phyloP scores from a whole-genome alignment of 2,113 vertebrate species.

The Symphodus melops region DNA sequence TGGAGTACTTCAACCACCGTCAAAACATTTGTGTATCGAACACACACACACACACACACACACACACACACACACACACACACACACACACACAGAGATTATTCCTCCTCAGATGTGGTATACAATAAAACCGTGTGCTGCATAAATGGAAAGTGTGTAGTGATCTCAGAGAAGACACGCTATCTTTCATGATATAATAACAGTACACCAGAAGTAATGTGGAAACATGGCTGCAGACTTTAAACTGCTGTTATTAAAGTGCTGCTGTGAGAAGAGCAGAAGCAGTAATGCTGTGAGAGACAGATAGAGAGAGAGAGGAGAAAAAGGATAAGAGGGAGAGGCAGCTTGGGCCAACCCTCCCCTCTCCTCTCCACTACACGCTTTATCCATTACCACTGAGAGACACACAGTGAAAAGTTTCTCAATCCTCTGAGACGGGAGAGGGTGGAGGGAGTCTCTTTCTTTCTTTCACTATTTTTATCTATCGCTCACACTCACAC shows the following conservation, averaged over 20 bases:
- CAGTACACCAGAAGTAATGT: conserved; percentile 6
- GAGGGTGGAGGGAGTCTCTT: conserved; percentile 35
- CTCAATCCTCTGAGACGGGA: conserved; percentile 60
- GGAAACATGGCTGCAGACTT: conserved; percentile 18
- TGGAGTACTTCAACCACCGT: not conserved
- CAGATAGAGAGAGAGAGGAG: not conserved
- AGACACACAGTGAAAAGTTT: conserved; percentile 65
- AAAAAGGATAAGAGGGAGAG: conserved; percentile 28
- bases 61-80: not conserved
- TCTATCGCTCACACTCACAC: conserved; percentile 19
- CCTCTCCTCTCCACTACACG: conserved; percentile 55
- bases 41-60: not conserved
- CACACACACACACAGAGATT: not conserved
- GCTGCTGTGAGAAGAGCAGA: conserved; percentile 12
- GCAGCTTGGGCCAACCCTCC: conserved; percentile 32
- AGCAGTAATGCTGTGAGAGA: conserved; percentile 16
- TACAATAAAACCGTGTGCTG: conserved; percentile 12
- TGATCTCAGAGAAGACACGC: conserved; percentile 1
- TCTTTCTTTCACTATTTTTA: conserved; percentile 29
- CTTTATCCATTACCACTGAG: conserved; percentile 75
- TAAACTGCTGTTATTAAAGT: conserved; percentile 29
- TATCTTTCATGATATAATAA: not conserved
- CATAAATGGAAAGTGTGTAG: conserved; percentile 1
- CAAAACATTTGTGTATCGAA: not conserved
- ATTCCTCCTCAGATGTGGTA: not conserved